These are phyloP conservation scores for Falcunculus frontatus DNA, from an alignment of 2,113 vertebrate species.

Conservation along the genomic window DNA sequence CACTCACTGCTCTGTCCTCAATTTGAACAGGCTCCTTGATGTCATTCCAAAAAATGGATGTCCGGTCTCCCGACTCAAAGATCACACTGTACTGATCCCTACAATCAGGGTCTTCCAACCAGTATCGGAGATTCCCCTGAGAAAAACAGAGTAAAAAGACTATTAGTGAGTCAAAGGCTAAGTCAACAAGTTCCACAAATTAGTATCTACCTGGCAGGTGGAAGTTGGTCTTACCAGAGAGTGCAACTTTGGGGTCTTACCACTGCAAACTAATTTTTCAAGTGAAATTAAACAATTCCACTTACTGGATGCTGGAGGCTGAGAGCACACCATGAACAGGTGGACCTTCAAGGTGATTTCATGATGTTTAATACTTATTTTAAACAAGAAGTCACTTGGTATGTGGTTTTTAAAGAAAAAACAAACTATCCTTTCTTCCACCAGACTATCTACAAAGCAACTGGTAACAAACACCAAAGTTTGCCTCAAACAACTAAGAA, in stretches of 20 bases:
- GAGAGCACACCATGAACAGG: background rate
- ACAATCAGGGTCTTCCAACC: conserved; percentile 94
- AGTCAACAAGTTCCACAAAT: background rate
- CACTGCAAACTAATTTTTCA: background rate
- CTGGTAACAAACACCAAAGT: background rate
- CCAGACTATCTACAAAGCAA: background rate
- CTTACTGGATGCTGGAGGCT: background rate
- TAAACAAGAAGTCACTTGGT: background rate
- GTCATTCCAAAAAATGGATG: conserved; percentile 92
- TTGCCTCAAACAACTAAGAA: background rate
- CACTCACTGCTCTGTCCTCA: conserved; percentile 92
- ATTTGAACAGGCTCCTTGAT: conserved; percentile 88
- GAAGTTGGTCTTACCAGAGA: background rate
- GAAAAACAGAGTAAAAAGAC: background rate
- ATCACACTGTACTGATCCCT: conserved; percentile 98
- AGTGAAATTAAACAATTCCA: background rate
- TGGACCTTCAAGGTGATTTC: background rate
- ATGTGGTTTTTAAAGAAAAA: background rate
- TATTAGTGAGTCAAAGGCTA: background rate
- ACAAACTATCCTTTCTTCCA: background rate
- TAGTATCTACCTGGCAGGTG: background rate
- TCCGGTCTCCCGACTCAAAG: conserved; percentile 95
- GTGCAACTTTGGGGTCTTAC: background rate
- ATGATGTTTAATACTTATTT: background rate
- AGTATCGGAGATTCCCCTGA: conserved; percentile 94